Base-by-base conservation (phyloP, 2,113 vertebrate species). In the Sinocyclocheilus rhinocerous region DNA sequence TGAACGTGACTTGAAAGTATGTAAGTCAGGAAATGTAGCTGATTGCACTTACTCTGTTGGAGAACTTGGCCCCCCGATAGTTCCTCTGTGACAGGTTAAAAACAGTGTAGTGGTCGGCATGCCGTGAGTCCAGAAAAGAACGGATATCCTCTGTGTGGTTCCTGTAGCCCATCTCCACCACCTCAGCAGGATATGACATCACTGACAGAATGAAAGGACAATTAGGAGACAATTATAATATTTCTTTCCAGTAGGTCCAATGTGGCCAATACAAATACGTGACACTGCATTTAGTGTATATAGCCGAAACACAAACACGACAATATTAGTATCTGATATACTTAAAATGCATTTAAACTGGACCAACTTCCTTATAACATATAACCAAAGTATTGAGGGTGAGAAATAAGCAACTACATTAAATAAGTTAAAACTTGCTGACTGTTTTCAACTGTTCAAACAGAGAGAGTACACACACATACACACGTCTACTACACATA, bases 91-190 rank as follows among this genome's bases (percentile, higher is more conserved):
- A 99, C 77, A 99, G 91, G 92, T 99, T 99, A 94, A 99, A 99
- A 89, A 99, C 97, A 3, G 98, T 99, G 93, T 99, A 99, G 93
- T 98, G 98, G 92, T 99, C 98, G 1, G 97, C 96, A 89, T 99
- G 98, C 57, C 97, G 96, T 83, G 97, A 97, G 92, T 99, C 98
- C 84, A 99, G 90, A 90, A 99, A 99, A 0, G 97, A 97, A 87
- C 98, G 95, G n/a, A 99, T 98, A 29, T 99, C 98, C 87, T 99
- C 98, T 0, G 98, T 97, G 63, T 99, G 98, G 93, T 99, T 99
- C 94, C 97, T 96, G 92, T 97, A 97, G 45, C 97, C 97, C 89
- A 99, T 93, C 92, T 99, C 98, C 13, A 97, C 97, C 0, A 92
- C 95, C 91, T 99, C 98, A 24, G 96, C 95, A 29, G 98, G 98